A percentile compares a stretch with the other conserved stretches of the same genome.
Conservation (phyloP, 2,113 vertebrate species). For the Ceyx cyanopectus region DNA sequence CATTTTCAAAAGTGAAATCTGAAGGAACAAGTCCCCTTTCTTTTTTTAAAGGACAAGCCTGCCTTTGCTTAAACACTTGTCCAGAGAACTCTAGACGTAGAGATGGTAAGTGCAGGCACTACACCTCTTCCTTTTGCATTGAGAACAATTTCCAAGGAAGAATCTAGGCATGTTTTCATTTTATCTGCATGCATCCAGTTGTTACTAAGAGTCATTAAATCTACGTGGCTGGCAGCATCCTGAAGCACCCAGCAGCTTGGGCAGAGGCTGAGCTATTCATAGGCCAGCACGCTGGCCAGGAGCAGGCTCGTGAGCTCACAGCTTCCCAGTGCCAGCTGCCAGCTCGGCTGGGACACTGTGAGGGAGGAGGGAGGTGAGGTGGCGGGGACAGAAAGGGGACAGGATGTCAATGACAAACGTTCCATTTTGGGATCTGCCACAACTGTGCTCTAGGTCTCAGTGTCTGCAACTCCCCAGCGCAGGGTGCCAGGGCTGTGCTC, state of each 20-base stretch:
- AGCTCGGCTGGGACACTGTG: not conserved
- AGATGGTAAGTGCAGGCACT: not conserved
- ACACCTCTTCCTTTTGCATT: not conserved
- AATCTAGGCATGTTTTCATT: not conserved
- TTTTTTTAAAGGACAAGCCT: not conserved
- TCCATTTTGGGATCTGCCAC: not conserved
- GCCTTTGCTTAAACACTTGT: not conserved
- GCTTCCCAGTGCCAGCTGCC: conserved; percentile 20
- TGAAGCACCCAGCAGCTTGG: not conserved
- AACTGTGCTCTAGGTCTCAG: accelerated
- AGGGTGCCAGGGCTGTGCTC: not conserved
- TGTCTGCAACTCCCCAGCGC: not conserved
- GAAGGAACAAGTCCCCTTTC: not conserved
- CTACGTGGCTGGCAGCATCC: not conserved
- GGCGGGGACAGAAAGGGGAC: not conserved
- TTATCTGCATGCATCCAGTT: conserved; percentile 12
- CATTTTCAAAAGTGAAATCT: not conserved
- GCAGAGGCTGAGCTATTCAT: not conserved
- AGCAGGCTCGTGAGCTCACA: not conserved
- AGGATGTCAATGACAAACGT: not conserved
- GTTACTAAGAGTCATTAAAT: not conserved
- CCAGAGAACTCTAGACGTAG: not conserved
- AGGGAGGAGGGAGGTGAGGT: not conserved
- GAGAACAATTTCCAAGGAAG: not conserved
- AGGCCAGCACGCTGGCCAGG: not conserved